phyloP scores from a whole-genome alignment of 1,140 invertebrate species.

The Plodia interpunctella region DNA sequence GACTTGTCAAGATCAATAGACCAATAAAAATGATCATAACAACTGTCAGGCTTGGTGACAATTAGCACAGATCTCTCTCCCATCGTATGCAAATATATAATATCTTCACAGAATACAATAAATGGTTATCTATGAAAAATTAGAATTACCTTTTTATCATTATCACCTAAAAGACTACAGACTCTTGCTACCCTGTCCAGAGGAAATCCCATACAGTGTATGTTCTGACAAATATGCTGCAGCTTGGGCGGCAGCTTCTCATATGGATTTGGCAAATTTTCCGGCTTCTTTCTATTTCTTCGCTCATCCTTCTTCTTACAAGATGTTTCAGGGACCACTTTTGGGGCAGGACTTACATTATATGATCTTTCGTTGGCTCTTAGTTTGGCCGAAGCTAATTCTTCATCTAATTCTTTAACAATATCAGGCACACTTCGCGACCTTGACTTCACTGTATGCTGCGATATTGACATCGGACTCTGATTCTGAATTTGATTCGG shows the following conservation, averaged over 20 bases:
- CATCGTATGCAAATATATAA: too few relatives aligned
- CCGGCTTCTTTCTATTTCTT: constrained; percentile 40
- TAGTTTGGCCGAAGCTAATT: constrained; percentile 77
- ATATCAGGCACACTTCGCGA: constrained; percentile 85
- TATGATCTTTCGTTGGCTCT: constrained; percentile 68
- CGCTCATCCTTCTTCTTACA: constrained; percentile 42
- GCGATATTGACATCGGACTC: constrained; percentile 37
- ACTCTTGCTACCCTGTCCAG: constrained; percentile 86
- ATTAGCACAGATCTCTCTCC: too few relatives aligned
- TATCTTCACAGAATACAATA: too few relatives aligned
- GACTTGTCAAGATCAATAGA: not conserved
- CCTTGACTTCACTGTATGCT: constrained; percentile 67
- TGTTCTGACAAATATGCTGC: constrained; percentile 82
- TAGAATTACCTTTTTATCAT: constrained; percentile 88
- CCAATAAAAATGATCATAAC: not conserved
- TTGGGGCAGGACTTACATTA: constrained; percentile 58
- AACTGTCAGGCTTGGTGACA: too few relatives aligned
- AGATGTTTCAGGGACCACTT: constrained; percentile 32
- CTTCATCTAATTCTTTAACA: constrained; percentile 83
- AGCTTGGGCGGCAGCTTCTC: constrained; percentile 77
- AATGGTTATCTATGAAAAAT: too few relatives aligned
- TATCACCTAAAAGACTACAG: constrained; percentile 84
- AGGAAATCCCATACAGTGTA: constrained; percentile 91
- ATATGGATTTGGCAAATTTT: constrained; percentile 74
- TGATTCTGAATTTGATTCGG: constrained; percentile 48